Conservation (phyloP, 1,140 invertebrate genomes). For the Habropoda laboriosa region DNA sequence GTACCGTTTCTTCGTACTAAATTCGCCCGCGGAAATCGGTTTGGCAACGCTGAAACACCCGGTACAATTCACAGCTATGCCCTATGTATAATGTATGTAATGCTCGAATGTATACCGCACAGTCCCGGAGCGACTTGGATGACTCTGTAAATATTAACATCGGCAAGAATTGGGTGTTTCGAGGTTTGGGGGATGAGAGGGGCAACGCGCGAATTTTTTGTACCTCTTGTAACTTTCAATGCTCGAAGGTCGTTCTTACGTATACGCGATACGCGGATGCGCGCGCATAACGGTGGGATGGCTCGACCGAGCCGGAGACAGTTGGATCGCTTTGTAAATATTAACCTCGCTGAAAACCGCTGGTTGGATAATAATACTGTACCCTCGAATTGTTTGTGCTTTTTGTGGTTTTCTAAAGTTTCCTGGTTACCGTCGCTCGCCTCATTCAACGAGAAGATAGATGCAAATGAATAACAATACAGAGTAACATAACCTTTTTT, state of each 20-base stretch:
- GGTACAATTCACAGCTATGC: background rate
- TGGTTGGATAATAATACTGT: background rate
- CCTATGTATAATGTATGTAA: constrained; percentile 36
- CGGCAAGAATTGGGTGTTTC: constrained; percentile 18
- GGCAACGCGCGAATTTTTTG: constrained; percentile 2
- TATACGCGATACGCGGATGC: background rate
- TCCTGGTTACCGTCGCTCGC: background rate
- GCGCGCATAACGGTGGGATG: background rate
- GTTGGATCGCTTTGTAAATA: constrained; percentile 22
- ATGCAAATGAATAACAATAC: background rate
- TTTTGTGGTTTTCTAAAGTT: too few relatives aligned
- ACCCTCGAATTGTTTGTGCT: background rate
- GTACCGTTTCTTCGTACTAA: background rate
- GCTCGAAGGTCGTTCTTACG: background rate
- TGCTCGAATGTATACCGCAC: background rate
- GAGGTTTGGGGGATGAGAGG: background rate
- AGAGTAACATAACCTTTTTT: background rate
- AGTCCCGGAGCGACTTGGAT: constrained; percentile 5
- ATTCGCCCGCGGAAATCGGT: background rate
- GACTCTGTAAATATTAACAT: constrained; percentile 41
- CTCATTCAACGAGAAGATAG: background rate
- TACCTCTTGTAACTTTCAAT: background rate
- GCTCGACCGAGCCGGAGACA: background rate
- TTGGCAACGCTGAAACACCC: background rate
- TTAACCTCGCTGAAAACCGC: background rate